Evolutionary conservation across 2,797 vertebrate genomes (phyloP).

Genomic region (Rhinatrema bivittatum): DNA sequence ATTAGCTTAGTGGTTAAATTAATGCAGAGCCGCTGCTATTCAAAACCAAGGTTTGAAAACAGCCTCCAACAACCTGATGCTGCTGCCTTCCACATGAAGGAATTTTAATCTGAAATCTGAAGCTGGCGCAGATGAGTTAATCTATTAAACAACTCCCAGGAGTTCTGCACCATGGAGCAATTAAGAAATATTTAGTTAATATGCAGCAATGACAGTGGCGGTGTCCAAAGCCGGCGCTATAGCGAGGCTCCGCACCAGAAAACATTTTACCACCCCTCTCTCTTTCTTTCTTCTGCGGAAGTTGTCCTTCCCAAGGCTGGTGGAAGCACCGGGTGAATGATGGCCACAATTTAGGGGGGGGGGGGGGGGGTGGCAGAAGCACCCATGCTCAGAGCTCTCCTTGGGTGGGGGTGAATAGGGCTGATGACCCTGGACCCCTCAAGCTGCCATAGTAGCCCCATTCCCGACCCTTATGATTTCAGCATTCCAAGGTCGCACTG

Average conservation of each 20-base stretch:
- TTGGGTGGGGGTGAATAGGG: no score
- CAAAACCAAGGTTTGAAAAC: constrained; percentile 86
- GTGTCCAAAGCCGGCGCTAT: no score
- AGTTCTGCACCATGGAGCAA: constrained; percentile 56
- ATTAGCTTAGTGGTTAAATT: constrained; percentile 99
- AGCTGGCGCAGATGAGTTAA: constrained; percentile 75
- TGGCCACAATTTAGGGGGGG: no score
- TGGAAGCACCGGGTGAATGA: no score
- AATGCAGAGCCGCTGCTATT: constrained; percentile 94
- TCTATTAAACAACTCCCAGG: constrained; percentile 76
- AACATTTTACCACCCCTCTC: not conserved
- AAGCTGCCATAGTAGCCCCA: no score
- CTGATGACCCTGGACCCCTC: no score
- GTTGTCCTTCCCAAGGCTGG: no score
- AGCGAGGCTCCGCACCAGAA: no score
- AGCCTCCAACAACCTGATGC: constrained; percentile 78
- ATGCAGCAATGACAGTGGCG: constrained; percentile 17
- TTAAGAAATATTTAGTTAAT: constrained; percentile 61
- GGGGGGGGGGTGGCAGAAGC: no score
- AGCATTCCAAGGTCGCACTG: no score
- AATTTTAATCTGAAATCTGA: constrained; percentile 79
- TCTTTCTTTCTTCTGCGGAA: not conserved
- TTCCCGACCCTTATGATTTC: no score
- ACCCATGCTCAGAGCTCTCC: no score
- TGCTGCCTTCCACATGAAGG: constrained; percentile 74